Evolutionary conservation across 1,140 invertebrate genomes (phyloP), one percentile per base, ranked within the genome.

Genomic region (Elymnias hypermnestra): DNA sequence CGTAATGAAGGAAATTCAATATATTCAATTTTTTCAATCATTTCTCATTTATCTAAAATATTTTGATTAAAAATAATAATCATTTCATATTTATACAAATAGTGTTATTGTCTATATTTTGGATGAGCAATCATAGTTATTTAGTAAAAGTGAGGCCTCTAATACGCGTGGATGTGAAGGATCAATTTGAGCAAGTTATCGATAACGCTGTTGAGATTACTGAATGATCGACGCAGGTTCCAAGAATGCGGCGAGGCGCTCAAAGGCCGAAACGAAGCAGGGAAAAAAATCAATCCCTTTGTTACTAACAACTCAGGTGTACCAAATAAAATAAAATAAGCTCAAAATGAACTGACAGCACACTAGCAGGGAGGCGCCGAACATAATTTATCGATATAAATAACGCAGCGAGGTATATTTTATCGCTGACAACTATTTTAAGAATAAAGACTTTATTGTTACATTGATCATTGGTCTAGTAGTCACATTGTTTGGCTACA

Each of bases 251-350:
- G 76, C 70, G 56, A 64, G 58, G 41, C 52, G 36, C 63, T 78
- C 67, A 78, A 82, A 82, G 63, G 63, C 70, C 63, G 57, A 50
- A 21, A 64, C 59, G 66, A 61, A 69, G 56, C 49, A 43, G 55
- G 65, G 61, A 65, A 77, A 82, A 53, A 82, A 82, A 82, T 67
- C 70, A 74, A 82, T 75, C 60, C 69, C 77, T 78, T 82, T 82
- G 77, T 82, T 76, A 75, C 68, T 75, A 75, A 74, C 71, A 82
- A 75, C 72, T 78, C 67, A 78, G 72, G 71, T 76, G 77, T 77
- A 76, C 72, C 56, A 76, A 72, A 75, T 73, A 73, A 75, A 72
- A 75, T 72, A 71, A 75, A 79, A 76, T 57, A 52, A 72, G 31
- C 54, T 48, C 38, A 63, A 65, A 62, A 64, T 43, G 60, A 63